Evolutionary conservation across 2,113 vertebrate species (phyloP).

Genomic region (Dicrurus megarhynchus): DNA sequence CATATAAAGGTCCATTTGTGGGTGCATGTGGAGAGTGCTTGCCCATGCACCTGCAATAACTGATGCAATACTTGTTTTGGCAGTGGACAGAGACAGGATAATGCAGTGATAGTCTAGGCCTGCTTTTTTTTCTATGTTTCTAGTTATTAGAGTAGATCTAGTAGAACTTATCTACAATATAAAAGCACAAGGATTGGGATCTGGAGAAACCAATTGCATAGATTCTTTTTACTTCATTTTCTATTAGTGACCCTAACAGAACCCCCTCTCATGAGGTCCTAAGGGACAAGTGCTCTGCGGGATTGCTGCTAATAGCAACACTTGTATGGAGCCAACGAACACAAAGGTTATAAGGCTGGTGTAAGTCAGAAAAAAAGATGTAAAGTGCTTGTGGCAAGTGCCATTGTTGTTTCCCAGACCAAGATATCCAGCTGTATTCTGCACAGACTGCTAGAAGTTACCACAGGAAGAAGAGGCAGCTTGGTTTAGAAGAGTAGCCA

Average conservation of each 20-base stretch:
- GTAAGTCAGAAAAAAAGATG: neutral
- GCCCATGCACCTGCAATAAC: neutral
- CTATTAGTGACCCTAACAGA: neutral
- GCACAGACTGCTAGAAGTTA: neutral
- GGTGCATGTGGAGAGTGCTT: neutral
- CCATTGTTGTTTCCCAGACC: neutral
- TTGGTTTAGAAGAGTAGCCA: neutral
- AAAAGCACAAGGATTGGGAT: neutral
- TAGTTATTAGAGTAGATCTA: neutral
- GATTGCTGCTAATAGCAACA: neutral
- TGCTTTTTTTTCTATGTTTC: neutral
- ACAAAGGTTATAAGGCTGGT: neutral
- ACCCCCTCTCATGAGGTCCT: accelerated
- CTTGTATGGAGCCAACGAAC: neutral
- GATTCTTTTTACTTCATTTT: neutral
- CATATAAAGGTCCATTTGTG: neutral
- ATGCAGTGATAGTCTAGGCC: neutral
- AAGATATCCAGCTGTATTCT: neutral
- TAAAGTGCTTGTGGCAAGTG: neutral
- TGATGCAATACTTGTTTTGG: neutral
- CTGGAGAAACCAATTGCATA: neutral
- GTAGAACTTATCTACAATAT: neutral
- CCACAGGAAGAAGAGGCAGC: neutral
- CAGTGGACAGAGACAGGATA: neutral
- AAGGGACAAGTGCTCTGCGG: neutral